Evolutionary conservation across 2,113 vertebrate species (phyloP).

Genomic region (Anser brachyrhynchus): DNA sequence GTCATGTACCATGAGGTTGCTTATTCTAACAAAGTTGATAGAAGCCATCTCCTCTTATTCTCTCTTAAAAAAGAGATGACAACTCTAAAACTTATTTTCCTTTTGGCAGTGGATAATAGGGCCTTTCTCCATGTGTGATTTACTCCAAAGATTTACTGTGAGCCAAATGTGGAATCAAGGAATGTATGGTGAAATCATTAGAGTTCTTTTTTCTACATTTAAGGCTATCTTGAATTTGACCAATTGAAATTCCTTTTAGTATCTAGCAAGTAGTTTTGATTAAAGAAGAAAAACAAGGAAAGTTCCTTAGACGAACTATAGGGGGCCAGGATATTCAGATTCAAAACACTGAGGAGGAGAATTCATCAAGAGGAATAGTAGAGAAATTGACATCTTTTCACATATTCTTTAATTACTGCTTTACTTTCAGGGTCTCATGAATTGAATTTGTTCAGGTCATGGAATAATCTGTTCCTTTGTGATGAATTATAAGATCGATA

Average conservation of each 20-base stretch:
- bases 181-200: background rate
- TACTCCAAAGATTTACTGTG: background rate
- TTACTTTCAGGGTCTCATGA: background rate
- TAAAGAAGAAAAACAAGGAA: background rate
- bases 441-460: background rate
- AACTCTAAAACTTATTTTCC: background rate
- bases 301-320: background rate
- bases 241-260: background rate
- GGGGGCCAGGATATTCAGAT: background rate
- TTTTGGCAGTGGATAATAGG: background rate
- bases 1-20: background rate
- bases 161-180: background rate
- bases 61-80: background rate
- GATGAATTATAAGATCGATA: background rate
- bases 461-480: background rate
- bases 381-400: background rate
- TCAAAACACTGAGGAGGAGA: background rate
- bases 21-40: background rate
- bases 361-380: background rate
- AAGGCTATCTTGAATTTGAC: background rate
- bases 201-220: background rate
- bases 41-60: background rate
- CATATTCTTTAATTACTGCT: background rate
- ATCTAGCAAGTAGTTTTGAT: background rate
- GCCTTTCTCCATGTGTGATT: background rate